A percentile compares a stretch with the other conserved stretches of the same genome.
Conservation (phyloP, 2,797 vertebrate genomes). For the Galago senegalensis region DNA sequence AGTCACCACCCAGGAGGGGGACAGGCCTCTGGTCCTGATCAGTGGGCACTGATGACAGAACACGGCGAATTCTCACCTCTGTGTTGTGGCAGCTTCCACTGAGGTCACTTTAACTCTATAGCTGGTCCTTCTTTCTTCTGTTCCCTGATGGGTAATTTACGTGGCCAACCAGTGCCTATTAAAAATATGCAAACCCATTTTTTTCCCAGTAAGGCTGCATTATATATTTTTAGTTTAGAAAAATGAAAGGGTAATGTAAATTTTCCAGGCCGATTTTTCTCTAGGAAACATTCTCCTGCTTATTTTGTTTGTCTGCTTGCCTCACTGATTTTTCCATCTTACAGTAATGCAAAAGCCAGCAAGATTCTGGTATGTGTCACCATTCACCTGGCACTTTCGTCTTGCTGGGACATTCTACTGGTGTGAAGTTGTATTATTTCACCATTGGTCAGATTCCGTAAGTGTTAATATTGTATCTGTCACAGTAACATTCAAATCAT, state of each 20-base stretch:
- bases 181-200: constrained; percentile 6
- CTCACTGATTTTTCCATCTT: constrained; percentile 65
- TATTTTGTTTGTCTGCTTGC: constrained; percentile 18
- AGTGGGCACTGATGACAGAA: neutral
- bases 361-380: constrained; percentile 7
- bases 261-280: constrained; percentile 76
- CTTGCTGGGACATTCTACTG: neutral
- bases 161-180: constrained; percentile 1
- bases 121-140: constrained; percentile 18
- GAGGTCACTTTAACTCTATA: constrained; percentile 33
- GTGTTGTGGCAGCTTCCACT: constrained; percentile 56
- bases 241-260: constrained; percentile 62
- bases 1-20: neutral
- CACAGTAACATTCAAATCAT: neutral
- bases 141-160: constrained; percentile 61
- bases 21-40: neutral
- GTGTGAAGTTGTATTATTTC: constrained; percentile 63
- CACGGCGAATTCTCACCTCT: constrained; percentile 18
- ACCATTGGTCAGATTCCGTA: constrained; percentile 36
- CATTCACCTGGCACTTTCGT: neutral
- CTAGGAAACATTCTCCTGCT: constrained; percentile 54
- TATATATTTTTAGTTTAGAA: constrained; percentile 63
- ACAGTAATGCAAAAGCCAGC: constrained; percentile 63
- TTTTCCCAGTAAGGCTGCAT: constrained; percentile 46
- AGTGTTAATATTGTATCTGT: constrained; percentile 60